These are phyloP conservation scores for Hedychridium roseum DNA, from an alignment of 2,888 invertebrate species.

Conservation along the genomic window DNA sequence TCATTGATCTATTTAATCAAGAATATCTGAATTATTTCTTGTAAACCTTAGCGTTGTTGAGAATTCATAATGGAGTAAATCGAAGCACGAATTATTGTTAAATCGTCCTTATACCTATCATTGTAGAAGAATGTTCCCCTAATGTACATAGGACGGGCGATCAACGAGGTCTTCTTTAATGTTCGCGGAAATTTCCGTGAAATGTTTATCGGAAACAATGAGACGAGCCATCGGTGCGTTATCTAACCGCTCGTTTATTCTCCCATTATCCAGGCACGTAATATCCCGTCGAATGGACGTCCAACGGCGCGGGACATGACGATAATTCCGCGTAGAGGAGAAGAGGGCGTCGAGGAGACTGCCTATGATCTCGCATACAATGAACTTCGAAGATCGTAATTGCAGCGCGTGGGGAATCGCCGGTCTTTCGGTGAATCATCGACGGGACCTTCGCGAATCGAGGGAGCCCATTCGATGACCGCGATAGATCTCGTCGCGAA, in stretches of 20 bases:
- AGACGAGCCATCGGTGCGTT: constrained; percentile 21
- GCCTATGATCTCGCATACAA: constrained; percentile 15
- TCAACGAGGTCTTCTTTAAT: neutral
- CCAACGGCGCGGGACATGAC: constrained; percentile 8
- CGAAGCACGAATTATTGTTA: too few species aligned
- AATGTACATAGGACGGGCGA: too few species aligned
- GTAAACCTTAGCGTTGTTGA: too few species aligned
- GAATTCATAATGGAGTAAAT: too few species aligned
- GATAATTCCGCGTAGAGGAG: neutral
- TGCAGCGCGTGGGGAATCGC: constrained; percentile 6
- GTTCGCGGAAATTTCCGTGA: constrained; percentile 6
- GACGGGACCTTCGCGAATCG: constrained; percentile 18
- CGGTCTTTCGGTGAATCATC: constrained; percentile 26
- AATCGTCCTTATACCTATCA: too few species aligned
- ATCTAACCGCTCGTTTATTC: constrained; percentile 19
- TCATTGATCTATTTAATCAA: too few species aligned
- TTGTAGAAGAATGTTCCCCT: too few species aligned
- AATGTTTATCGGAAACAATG: constrained; percentile 22
- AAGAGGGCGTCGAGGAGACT: constrained; percentile 1
- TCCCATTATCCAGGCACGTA: constrained; percentile 16
- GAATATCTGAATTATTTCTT: too few species aligned
- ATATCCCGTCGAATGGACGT: constrained; percentile 8
- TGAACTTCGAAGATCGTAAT: constrained; percentile 19
- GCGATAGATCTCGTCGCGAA: constrained; percentile 17
- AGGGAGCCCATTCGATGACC: constrained; percentile 18